Base-by-base conservation (phyloP, 1,140 invertebrate genomes). In the Globodera ellingtonae region DNA sequence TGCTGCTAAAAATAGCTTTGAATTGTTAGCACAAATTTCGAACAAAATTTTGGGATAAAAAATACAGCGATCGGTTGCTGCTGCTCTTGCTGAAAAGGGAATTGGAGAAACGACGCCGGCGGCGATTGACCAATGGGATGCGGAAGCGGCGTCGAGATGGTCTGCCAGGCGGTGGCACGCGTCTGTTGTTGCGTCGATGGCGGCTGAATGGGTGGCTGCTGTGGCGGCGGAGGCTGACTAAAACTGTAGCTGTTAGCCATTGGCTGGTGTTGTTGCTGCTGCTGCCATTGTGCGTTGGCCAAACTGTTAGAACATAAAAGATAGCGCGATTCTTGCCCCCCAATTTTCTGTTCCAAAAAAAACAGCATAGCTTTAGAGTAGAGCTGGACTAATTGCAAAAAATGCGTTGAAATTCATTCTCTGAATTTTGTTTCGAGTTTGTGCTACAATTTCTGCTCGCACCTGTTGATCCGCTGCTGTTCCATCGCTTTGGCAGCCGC, bases 401-500 rank as follows among this genome's bases (percentile, higher is more conserved):
- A 24, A 24, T 24, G 0, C 24, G 24, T 24, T 24, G 24, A 24
- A 24, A 24, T 24, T 24, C 24, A 35, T 35, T 35, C 3, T 2
- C 2, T 2, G 3, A 35, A 35, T 35, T 35, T 35, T 35, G 35
- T 35, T 35, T 35, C 35, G 3, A 35, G 35, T 35, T 35, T 35
- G 35, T 35, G 35, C 35, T 35, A 35, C 35, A 2, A 35, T 35
- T 35, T 35, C 35, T 15, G 52, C 15, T 52, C 15, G 52, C 8
- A 52, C 52, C 52, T 52, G 52, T 69, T 46, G 21, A n/a, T 70
- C 50, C 72, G 62, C 52, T 70, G 56, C n/a, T 83, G 65, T 15
- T 82, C 81, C 9, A 56, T 59, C 78, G 79, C 56, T 46, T 80
- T 81, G 52, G 80, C 69, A 47, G 78, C 50, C 24, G 78, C 78